Percentiles rank a stretch among this genome's conserved stretches.
Conservation (phyloP, 2,113 vertebrate genomes). For the Pseudolaguvia tuberculata region DNA sequence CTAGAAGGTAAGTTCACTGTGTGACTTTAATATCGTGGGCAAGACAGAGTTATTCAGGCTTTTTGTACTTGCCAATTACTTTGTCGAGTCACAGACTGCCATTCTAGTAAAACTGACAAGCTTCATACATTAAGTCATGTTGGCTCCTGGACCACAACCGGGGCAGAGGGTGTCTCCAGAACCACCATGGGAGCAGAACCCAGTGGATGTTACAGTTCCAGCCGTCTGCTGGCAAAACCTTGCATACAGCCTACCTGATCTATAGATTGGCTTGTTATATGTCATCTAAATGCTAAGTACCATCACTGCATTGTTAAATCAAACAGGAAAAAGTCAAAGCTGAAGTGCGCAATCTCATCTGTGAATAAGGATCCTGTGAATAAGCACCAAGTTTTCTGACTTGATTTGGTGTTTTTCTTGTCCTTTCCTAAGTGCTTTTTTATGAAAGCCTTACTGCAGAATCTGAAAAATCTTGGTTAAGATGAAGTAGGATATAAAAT, state of each 20-base stretch:
- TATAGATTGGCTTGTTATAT: slow-evolving; percentile 67
- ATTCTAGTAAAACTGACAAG: slow-evolving; percentile 29
- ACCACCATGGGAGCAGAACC: too few species aligned
- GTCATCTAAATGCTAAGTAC: slow-evolving; percentile 79
- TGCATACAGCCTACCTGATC: slow-evolving; percentile 62
- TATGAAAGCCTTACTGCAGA: slow-evolving; percentile 15
- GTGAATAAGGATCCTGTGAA: slow-evolving; percentile 54
- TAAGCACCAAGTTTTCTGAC: slow-evolving; percentile 56
- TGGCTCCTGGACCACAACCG: too few species aligned
- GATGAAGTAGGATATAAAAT: background rate
- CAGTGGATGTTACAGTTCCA: slow-evolving; percentile 59
- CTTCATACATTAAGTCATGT: slow-evolving; percentile 53
- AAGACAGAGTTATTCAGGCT: slow-evolving; percentile 15
- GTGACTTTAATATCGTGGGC: slow-evolving; percentile 20
- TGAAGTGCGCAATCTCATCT: slow-evolving; percentile 56
- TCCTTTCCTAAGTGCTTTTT: background rate
- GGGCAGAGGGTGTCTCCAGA: too few species aligned
- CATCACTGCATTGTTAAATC: slow-evolving; percentile 69
- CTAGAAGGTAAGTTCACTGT: slow-evolving; percentile 10
- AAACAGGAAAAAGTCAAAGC: slow-evolving; percentile 61
- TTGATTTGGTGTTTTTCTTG: slow-evolving; percentile 54
- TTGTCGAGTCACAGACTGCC: slow-evolving; percentile 41
- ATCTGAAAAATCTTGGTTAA: background rate
- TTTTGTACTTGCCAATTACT: slow-evolving; percentile 18
- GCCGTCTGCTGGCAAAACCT: slow-evolving; percentile 57